phyloP scores from a whole-genome alignment of 2,113 vertebrate genomes.

The Corythaixoides concolor region DNA sequence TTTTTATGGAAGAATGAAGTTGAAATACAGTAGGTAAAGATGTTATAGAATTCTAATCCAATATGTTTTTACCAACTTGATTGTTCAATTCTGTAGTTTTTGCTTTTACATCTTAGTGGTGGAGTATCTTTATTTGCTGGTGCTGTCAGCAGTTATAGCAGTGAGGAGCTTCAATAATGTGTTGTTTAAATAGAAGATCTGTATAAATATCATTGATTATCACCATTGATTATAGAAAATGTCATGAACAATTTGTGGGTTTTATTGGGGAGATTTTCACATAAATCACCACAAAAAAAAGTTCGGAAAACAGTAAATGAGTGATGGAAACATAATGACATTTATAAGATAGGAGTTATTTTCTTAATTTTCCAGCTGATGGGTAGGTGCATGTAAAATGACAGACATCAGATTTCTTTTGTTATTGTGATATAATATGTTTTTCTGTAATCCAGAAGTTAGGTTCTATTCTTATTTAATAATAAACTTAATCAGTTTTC shows the following conservation, averaged over 20 bases:
- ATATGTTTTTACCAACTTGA: neutral
- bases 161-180: neutral
- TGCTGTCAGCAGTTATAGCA: neutral
- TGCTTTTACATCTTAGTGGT: neutral
- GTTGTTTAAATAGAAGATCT: neutral
- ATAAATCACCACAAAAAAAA: accelerated
- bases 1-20: neutral
- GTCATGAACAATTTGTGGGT: neutral
- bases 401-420: neutral
- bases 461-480: neutral
- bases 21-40: neutral
- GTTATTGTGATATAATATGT: neutral
- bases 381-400: neutral
- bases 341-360: neutral
- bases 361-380: neutral
- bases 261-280: neutral
- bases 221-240: neutral
- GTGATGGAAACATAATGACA: neutral
- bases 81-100: neutral
- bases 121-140: neutral
- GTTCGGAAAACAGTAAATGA: neutral
- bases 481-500: neutral
- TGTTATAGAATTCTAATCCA: neutral
- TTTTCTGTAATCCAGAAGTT: neutral
- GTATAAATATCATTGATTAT: neutral